These are phyloP conservation scores for Myotis daubentonii DNA, from an alignment of 2,797 vertebrate species.

Conservation along the genomic window DNA sequence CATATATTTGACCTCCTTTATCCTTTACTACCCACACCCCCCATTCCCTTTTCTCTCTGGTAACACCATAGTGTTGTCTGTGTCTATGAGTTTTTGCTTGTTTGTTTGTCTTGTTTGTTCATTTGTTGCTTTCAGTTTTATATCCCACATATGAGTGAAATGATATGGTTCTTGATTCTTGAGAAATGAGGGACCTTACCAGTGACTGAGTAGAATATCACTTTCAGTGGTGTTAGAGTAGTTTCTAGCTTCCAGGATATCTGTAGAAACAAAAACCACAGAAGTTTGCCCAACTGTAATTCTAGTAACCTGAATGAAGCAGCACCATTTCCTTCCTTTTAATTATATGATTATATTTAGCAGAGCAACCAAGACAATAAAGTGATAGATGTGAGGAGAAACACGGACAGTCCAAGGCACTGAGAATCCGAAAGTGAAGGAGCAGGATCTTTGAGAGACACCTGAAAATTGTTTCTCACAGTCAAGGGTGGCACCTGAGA, in stretches of 20 bases:
- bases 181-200: background rate
- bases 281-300: background rate
- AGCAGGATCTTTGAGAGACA: slow-evolving; percentile 50
- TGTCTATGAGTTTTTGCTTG: background rate
- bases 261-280: no score
- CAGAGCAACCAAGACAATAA: background rate
- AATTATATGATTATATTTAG: background rate
- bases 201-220: background rate
- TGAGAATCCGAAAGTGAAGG: slow-evolving; percentile 6
- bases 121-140: background rate
- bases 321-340: background rate
- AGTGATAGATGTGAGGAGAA: background rate
- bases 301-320: background rate
- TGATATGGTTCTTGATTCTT: background rate
- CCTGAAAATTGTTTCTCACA: slow-evolving; percentile 73
- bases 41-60: background rate
- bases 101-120: background rate
- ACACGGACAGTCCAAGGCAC: background rate
- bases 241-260: background rate
- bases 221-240: background rate
- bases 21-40: background rate
- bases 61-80: background rate
- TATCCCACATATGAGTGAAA: background rate
- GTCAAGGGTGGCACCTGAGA: slow-evolving; percentile 68
- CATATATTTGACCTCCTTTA: background rate